Conservation (phyloP, 1,140 invertebrate species). For the Phocides pigmalion region DNA sequence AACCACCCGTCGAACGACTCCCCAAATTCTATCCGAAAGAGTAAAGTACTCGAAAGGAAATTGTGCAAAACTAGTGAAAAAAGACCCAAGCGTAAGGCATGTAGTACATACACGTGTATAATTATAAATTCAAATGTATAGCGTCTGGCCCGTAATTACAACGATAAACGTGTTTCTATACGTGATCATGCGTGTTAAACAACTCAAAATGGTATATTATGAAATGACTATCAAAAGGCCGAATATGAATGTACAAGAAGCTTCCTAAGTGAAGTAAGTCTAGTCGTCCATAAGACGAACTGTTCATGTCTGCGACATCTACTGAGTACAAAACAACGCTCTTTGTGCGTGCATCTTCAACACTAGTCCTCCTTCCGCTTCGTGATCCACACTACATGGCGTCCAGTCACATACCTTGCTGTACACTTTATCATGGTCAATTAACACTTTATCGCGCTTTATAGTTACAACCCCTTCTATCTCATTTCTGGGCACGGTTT, state of each 20-base stretch:
- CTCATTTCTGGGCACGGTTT: too few species aligned
- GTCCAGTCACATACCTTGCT: too few species aligned
- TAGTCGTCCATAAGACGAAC: constrained; percentile 57
- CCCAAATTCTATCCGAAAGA: constrained; percentile 45
- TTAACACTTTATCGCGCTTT: background rate
- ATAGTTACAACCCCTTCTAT: too few species aligned
- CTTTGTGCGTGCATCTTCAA: constrained; percentile 40
- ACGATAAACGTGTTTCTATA: constrained; percentile 15
- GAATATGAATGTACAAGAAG: constrained; percentile 52
- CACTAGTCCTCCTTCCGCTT: constrained; percentile 4
- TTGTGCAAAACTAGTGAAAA: constrained; percentile 44
- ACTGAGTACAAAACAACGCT: constrained; percentile 57
- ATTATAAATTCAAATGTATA: constrained; percentile 13
- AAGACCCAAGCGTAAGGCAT: constrained; percentile 31
- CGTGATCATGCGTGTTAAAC: constrained; percentile 24
- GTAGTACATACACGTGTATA: constrained; percentile 20
- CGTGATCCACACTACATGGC: constrained; percentile 21
- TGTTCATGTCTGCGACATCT: constrained; percentile 60
- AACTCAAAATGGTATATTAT: constrained; percentile 30
- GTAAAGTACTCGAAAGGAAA: constrained; percentile 35
- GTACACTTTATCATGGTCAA: background rate
- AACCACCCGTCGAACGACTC: constrained; percentile 50
- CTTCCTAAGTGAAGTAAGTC: constrained; percentile 45
- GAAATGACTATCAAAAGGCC: constrained; percentile 32
- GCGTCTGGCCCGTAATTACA: constrained; percentile 20